These are phyloP conservation scores for Hylaeus anthracinus DNA, from an alignment of 1,140 invertebrate species.

Conservation along the genomic window DNA sequence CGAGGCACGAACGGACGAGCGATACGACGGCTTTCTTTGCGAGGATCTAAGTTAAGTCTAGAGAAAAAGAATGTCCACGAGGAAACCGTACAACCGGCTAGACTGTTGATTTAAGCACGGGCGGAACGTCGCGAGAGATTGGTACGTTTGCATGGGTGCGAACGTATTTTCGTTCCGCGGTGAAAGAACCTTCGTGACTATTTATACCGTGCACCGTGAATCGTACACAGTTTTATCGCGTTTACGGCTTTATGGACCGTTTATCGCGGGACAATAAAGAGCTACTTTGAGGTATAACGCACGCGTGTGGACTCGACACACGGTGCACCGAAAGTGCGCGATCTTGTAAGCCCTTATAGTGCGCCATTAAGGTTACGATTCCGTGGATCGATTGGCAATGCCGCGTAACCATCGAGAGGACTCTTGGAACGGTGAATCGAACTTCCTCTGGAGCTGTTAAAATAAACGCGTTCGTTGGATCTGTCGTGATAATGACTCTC, in stretches of 20 bases:
- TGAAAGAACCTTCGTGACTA: constrained; percentile 62
- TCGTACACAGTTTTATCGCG: constrained; percentile 59
- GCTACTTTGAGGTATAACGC: constrained; percentile 52
- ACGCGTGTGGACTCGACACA: constrained; percentile 5
- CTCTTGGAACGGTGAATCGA: background rate
- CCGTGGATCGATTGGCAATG: background rate
- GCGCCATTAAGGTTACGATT: background rate
- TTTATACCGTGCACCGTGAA: constrained; percentile 55
- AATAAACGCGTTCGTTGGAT: too few species aligned
- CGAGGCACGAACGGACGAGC: constrained; percentile 17
- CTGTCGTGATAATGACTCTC: too few species aligned
- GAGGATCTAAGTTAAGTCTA: constrained; percentile 39
- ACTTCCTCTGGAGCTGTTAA: too few species aligned
- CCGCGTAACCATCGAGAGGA: too few species aligned
- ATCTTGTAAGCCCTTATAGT: constrained; percentile 12
- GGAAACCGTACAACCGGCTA: constrained; percentile 51
- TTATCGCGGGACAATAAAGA: constrained; percentile 58
- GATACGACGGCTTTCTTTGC: constrained; percentile 50
- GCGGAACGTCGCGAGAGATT: constrained; percentile 59
- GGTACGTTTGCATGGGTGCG: constrained; percentile 60
- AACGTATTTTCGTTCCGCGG: constrained; percentile 62
- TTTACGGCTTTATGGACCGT: constrained; percentile 51
- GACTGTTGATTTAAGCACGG: constrained; percentile 62
- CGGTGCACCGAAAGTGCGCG: constrained; percentile 23
- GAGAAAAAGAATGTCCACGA: constrained; percentile 49